Evolutionary conservation across 2,113 vertebrate species (phyloP).

Genomic region (Rhizomys pruinosus): DNA sequence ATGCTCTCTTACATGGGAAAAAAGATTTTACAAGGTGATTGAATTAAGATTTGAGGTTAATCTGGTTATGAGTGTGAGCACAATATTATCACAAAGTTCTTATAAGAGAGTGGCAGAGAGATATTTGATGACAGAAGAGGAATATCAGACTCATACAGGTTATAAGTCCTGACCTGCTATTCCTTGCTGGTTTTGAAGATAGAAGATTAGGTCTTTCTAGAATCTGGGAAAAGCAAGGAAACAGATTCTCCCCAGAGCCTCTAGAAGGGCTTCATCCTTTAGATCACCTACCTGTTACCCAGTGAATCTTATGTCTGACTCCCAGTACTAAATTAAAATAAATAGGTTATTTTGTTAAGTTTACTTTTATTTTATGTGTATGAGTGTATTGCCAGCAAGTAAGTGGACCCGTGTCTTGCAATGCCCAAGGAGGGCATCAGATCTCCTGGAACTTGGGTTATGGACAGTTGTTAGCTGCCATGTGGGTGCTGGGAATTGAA

Average conservation of each 20-base stretch:
- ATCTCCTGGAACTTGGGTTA: no score
- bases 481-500: no score
- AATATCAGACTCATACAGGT: no score
- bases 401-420: no score
- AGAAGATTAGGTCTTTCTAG: not conserved
- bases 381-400: no score
- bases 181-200: not conserved
- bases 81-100: not conserved
- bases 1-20: not conserved
- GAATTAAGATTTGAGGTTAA: not conserved
- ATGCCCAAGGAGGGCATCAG: no score
- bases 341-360: no score
- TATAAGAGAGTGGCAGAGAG: not conserved
- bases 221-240: not conserved
- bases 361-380: no score
- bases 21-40: not conserved
- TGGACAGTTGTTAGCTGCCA: no score
- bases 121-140: not conserved
- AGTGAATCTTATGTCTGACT: not conserved
- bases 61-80: not conserved
- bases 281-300: not conserved
- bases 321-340: not conserved
- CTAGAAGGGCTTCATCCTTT: not conserved
- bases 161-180: not conserved
- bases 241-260: not conserved